A percentile compares a stretch with the other conserved stretches of the same genome.
These are phyloP conservation scores for Orthosia gracilis DNA, from an alignment of 2,888 invertebrate species.

Conservation along the genomic window DNA sequence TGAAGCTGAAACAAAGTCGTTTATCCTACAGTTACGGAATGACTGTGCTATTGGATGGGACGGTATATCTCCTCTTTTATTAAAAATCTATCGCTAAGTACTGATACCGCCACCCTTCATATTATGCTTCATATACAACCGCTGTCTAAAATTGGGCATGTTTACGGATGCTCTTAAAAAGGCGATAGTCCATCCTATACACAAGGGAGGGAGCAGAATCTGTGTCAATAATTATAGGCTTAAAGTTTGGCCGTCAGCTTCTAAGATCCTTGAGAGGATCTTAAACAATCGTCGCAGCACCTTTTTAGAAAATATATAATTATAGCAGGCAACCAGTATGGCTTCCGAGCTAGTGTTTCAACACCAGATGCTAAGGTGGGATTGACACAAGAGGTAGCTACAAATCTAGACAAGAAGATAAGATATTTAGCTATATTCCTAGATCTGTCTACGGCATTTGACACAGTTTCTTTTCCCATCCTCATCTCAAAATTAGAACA, in stretches of 20 bases:
- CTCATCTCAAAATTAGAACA: no score
- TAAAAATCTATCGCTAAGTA: not conserved
- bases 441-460: no score
- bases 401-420: no score
- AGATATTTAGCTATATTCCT: no score
- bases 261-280: not conserved
- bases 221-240: not conserved
- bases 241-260: not conserved
- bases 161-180: not conserved
- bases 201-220: no score
- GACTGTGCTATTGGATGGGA: no score
- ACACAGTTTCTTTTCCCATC: no score
- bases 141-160: not conserved
- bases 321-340: not conserved
- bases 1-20: not conserved
- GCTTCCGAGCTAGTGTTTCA: no score
- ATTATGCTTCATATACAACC: constrained; percentile 6
- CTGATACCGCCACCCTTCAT: not conserved
- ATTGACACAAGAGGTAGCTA: no score
- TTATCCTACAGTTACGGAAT: not conserved
- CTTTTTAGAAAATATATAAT: not conserved
- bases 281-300: not conserved
- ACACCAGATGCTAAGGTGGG: no score
- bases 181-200: not conserved
- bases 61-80: not conserved